phyloP scores from a whole-genome alignment of 2,888 invertebrate species.

The Achlya flavicornis region DNA sequence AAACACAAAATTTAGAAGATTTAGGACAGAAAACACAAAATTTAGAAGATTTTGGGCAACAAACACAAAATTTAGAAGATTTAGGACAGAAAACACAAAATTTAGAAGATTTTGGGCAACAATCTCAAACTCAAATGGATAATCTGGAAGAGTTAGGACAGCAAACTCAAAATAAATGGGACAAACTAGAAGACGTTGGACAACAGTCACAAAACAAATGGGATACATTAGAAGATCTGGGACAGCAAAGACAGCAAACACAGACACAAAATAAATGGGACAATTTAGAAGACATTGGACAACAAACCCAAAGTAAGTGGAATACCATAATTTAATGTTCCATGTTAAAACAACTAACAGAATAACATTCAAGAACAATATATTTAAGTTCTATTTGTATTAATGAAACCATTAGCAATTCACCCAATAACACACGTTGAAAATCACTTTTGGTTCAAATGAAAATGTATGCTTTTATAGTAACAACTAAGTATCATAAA shows the following conservation, averaged over 20 bases:
- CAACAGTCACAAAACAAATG: conserved; percentile 45
- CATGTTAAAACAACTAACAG: not conserved
- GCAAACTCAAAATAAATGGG: conserved; percentile 40
- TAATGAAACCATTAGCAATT: not conserved
- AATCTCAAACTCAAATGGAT: conserved; percentile 30
- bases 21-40: conserved; percentile 45
- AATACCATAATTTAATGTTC: conserved; percentile 16
- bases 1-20: conserved; percentile 36
- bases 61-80: conserved; percentile 43
- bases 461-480: no score
- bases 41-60: conserved; percentile 35
- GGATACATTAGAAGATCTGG: conserved; percentile 44
- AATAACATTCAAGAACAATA: not conserved
- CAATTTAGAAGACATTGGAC: conserved; percentile 39
- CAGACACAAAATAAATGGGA: conserved; percentile 44
- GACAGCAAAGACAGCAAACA: conserved; percentile 55
- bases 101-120: conserved; percentile 44
- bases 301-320: conserved; percentile 30
- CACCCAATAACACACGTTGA: not conserved
- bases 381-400: not conserved
- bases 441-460: no score
- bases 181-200: conserved; percentile 27
- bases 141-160: conserved; percentile 41
- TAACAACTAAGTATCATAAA: no score
- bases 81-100: conserved; percentile 49